These are phyloP conservation scores for Spatulosminthurus flaviceps DNA, from an alignment of 2,888 invertebrate species.

Conservation along the genomic window DNA sequence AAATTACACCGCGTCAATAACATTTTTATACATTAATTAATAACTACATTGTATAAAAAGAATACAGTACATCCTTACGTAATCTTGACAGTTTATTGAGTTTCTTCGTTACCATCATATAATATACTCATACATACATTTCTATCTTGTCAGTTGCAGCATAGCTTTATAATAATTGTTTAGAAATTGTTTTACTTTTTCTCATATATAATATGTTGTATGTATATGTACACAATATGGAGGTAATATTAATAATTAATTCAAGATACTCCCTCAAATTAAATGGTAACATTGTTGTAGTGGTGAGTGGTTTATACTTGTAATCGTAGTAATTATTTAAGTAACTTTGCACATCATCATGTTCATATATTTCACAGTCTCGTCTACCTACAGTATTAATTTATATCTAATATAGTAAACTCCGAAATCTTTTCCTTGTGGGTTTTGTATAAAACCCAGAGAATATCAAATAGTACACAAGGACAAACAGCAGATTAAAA, in stretches of 20 bases:
- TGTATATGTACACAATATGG: too few relatives aligned
- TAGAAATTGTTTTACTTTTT: background rate
- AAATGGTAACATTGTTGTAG: conserved; percentile 1
- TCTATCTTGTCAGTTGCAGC: background rate
- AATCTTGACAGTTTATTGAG: conserved; percentile 27
- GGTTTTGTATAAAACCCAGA: background rate
- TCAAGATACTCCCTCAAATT: background rate
- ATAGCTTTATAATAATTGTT: background rate
- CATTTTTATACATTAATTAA: conserved; percentile 1
- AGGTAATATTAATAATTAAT: background rate
- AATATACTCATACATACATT: too few relatives aligned
- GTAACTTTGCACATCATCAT: conserved; percentile 45
- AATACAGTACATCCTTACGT: background rate
- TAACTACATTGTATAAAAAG: conserved; percentile 23
- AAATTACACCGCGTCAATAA: conserved; percentile 10
- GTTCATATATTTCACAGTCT: conserved; percentile 34
- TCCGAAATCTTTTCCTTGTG: background rate
- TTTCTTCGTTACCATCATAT: conserved; percentile 10
- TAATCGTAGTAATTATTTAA: background rate
- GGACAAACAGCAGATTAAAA: background rate
- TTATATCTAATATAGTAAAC: background rate
- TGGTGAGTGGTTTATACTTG: background rate
- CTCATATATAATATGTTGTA: background rate
- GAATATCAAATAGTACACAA: conserved; percentile 30
- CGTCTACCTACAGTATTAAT: conserved; percentile 1